Evolutionary conservation across 2,113 vertebrate genomes (phyloP), one percentile per base, ranked within the genome.

Genomic region (Hydrolagus affinis): DNA sequence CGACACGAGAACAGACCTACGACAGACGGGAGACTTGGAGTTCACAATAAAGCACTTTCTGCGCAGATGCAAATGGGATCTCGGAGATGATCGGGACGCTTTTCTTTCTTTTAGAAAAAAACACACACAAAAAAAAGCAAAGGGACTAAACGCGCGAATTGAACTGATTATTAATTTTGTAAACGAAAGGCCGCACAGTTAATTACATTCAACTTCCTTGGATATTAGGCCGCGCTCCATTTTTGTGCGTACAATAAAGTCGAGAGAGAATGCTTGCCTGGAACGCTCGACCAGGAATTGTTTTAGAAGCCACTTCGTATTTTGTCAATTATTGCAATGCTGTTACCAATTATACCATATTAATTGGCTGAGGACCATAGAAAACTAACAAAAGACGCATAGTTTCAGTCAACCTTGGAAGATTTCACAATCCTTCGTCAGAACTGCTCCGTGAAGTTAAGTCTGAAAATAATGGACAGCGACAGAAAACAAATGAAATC

Each of bases 401-500:
- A 83, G 78, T 83, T 83, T 66, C 66, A 62, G 14, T 83, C 66
- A 66, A 66, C 78, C 25, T 68, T 30, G 66, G 78, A 68, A 83
- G 23, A 60, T 44, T 66, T 64, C 78, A 83, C 66, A 30, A 68
- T 83, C 32, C 62, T 32, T 21, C 60, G 25, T 83, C 23, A 23
- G 25, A 30, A 28, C 25, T 83, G 78, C 78, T 32, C 15, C 28
- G 78, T 83, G 78, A 83, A 83, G 66, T 68, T 64, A 44, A 68
- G 78, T 83, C 64, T 57, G 78, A 83, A n/a, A 83, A 14, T 28
- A 57, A 44, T 44, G 64, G 62, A 32, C 78, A 66, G 78, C 32
- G 78, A 83, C 62, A 66, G 78, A 83, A 75, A 83, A 66, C 25
- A 83, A 66, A 83, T 83, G 62, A 66, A 83, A 66, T 62, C 76